Percentiles rank a stretch among this genome's conserved stretches.
These are phyloP conservation scores for Melanogrammus aeglefinus DNA, from an alignment of 2,797 vertebrate species.

Conservation along the genomic window DNA sequence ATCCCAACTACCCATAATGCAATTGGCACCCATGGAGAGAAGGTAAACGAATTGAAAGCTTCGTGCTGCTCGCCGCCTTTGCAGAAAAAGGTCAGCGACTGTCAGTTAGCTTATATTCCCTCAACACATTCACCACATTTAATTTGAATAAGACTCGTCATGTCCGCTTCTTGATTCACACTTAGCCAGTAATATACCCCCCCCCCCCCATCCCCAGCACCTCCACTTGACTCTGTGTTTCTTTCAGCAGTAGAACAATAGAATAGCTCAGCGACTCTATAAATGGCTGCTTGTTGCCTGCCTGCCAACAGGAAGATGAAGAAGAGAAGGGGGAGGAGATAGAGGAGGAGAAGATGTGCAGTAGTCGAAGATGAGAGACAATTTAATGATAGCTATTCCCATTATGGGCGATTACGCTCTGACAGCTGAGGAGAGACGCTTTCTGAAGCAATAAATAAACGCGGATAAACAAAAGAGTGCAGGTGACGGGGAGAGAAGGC, in stretches of 20 bases:
- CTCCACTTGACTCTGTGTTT: conserved; percentile 3
- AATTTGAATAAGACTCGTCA: conserved; percentile 9
- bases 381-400: conserved; percentile 40
- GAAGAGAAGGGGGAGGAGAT: background rate
- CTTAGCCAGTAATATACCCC: conserved; percentile 12
- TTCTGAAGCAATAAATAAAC: conserved; percentile 14
- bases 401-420: conserved; percentile 40
- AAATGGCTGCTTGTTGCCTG: conserved; percentile 32
- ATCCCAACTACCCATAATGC: no score
- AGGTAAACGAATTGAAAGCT: background rate
- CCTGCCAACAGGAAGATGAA: background rate
- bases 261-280: conserved; percentile 24
- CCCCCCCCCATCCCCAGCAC: conserved; percentile 7
- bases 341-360: background rate
- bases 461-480: conserved; percentile 16
- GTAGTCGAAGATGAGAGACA: conserved; percentile 29
- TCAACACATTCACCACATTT: conserved; percentile 15
- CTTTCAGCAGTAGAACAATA: conserved; percentile 30
- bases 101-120: conserved; percentile 20
- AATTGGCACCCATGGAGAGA: no score
- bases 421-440: conserved; percentile 28
- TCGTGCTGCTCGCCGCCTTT: background rate
- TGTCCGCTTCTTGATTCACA: conserved; percentile 27
- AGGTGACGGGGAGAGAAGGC: conserved; percentile 11
- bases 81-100: background rate